Percentiles rank a stretch among this genome's conserved stretches.
phyloP scores from a whole-genome alignment of 2,888 invertebrate species.

The Chymomyza amoena region DNA sequence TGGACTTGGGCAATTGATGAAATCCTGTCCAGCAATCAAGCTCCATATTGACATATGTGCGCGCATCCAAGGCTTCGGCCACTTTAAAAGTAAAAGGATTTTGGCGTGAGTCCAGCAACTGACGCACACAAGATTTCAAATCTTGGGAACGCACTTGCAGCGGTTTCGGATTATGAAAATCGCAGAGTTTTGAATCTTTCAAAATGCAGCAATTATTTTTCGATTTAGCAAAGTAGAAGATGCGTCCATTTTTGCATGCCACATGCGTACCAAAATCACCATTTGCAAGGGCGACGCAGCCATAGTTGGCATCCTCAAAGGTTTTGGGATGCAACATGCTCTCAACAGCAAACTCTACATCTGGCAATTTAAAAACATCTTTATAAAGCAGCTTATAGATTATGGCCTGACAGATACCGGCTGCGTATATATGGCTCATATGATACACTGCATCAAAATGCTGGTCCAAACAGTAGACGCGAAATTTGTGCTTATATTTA shows the following conservation, averaged over 20 bases:
- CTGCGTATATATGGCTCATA: conserved; percentile 85
- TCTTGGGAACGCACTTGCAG: conserved; percentile 65
- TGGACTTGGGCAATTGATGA: conserved; percentile 81
- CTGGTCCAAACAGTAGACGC: conserved; percentile 82
- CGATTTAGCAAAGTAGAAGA: conserved; percentile 78
- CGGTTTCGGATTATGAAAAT: conserved; percentile 66
- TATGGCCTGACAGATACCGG: conserved; percentile 92
- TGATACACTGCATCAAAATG: conserved; percentile 93
- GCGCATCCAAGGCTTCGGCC: conserved; percentile 93
- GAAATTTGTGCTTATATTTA: conserved; percentile 69
- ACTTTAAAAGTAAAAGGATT: conserved; percentile 96
- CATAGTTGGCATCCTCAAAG: conserved; percentile 58
- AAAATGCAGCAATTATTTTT: conserved; percentile 76
- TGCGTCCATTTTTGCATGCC: conserved; percentile 79
- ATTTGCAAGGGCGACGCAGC: not conserved
- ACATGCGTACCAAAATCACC: conserved; percentile 66
- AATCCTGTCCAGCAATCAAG: conserved; percentile 94
- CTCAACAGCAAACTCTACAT: conserved; percentile 86
- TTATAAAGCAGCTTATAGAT: conserved; percentile 91
- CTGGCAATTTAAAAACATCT: conserved; percentile 87
- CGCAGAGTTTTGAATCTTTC: conserved; percentile 74
- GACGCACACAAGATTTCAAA: conserved; percentile 77
- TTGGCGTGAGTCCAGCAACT: conserved; percentile 73
- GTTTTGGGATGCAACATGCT: conserved; percentile 84
- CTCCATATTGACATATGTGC: conserved; percentile 94